phyloP scores from a whole-genome alignment of 2,797 vertebrate genomes.

The Bradypodion pumilum region DNA sequence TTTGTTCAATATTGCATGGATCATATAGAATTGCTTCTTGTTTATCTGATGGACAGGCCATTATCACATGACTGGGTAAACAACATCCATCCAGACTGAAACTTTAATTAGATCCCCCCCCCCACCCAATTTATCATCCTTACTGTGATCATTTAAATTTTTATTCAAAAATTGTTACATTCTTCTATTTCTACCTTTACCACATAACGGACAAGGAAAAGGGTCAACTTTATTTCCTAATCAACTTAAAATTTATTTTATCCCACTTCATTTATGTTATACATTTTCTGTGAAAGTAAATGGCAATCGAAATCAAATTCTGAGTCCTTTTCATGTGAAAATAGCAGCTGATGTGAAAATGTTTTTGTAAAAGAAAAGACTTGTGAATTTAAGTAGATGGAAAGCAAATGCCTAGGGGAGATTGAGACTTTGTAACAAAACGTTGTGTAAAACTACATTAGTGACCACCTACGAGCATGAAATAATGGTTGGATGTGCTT shows the following conservation, averaged over 20 bases:
- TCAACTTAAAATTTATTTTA: not conserved
- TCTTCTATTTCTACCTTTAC: too few species aligned
- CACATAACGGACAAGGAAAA: too few species aligned
- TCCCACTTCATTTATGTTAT: not conserved
- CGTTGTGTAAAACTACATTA: not conserved
- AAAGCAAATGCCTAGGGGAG: not conserved
- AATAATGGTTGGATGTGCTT: not conserved
- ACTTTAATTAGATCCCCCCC: not conserved
- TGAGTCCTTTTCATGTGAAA: not conserved
- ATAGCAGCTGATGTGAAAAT: not conserved
- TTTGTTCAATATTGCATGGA: not conserved
- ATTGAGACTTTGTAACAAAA: not conserved
- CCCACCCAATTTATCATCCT: not conserved
- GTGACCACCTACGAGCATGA: not conserved
- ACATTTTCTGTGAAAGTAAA: not conserved
- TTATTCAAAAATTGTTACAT: too few species aligned
- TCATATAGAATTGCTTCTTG: not conserved
- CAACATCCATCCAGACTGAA: not conserved
- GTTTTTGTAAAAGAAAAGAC: not conserved
- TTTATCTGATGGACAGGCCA: not conserved
- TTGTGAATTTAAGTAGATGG: not conserved
- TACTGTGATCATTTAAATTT: too few species aligned
- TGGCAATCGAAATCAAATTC: not conserved
- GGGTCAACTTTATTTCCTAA: not conserved
- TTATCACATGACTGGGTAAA: not conserved